A percentile compares a stretch with the other conserved stretches of the same genome.
Conservation (phyloP, 2,888 invertebrate species). For the Chrysina gloriosa region DNA sequence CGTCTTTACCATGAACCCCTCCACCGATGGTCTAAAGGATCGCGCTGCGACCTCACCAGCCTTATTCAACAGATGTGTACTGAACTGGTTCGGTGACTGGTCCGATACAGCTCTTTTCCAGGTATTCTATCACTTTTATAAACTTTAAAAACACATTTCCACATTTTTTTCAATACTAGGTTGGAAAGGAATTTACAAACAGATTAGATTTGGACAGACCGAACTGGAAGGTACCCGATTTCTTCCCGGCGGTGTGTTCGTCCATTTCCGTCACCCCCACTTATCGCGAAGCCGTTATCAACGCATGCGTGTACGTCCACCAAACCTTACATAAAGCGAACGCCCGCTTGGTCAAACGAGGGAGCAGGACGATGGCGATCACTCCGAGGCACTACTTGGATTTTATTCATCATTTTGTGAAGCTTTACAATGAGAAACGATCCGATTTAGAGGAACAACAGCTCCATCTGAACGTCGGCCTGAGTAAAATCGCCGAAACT, state of each 20-base stretch:
- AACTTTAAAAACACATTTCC: constrained; percentile 40
- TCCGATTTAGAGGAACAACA: constrained; percentile 99
- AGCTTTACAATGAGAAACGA: constrained; percentile 96
- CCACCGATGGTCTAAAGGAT: constrained; percentile 97
- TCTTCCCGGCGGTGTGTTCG: constrained; percentile 90
- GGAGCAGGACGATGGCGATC: constrained; percentile 96
- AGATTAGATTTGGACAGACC: constrained; percentile 93
- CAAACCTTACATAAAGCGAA: constrained; percentile 97
- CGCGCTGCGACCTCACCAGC: constrained; percentile 99
- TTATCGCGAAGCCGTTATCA: constrained; percentile 97
- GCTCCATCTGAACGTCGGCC: constrained; percentile 96
- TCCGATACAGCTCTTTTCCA: constrained; percentile 95
- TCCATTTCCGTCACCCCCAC: constrained; percentile 78
- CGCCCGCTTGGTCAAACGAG: constrained; percentile 87
- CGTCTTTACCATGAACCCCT: constrained; percentile 99
- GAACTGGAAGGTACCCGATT: constrained; percentile 87
- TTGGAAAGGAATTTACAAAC: constrained; percentile 96
- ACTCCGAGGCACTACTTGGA: constrained; percentile 98
- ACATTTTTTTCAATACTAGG: constrained; percentile 63
- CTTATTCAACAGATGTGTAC: constrained; percentile 97
- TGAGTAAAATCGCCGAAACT: constrained; percentile 98
- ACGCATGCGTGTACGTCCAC: constrained; percentile 98
- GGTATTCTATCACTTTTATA: constrained; percentile 63
- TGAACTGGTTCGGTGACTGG: constrained; percentile 99
- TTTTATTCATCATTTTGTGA: constrained; percentile 99